These are phyloP conservation scores for Perdita meconis DNA, from an alignment of 2,888 invertebrate genomes.

Conservation along the genomic window DNA sequence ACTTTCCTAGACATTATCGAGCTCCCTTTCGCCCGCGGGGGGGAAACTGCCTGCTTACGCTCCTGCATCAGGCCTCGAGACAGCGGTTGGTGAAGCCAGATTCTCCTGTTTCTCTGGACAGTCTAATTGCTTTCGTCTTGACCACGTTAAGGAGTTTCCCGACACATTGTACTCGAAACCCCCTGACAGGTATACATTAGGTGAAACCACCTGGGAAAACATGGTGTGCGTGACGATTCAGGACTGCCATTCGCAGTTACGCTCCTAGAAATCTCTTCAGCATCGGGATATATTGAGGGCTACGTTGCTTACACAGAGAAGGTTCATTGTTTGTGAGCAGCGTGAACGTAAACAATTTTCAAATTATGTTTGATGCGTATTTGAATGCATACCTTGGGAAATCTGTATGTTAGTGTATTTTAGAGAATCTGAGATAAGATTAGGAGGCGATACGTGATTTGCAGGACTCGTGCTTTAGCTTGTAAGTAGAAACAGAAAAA, in stretches of 20 bases:
- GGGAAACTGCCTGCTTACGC: slow-evolving; percentile 29
- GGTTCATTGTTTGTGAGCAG: not conserved
- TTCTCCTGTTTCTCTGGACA: slow-evolving; percentile 39
- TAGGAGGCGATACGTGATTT: not conserved
- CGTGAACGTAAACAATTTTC: not conserved
- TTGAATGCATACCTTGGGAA: slow-evolving; percentile 1
- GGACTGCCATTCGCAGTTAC: not conserved
- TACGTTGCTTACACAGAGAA: not conserved
- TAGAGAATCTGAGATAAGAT: not conserved
- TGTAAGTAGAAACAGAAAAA: not conserved
- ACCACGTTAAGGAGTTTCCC: slow-evolving; percentile 42
- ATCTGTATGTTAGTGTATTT: not conserved
- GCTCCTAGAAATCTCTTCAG: not conserved
- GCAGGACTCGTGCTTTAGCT: not conserved
- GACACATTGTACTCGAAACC: slow-evolving; percentile 18
- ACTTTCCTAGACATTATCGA: slow-evolving; percentile 81
- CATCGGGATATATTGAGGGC: not conserved
- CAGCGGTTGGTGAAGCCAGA: slow-evolving; percentile 20
- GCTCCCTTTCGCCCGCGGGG: slow-evolving; percentile 41
- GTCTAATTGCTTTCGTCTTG: slow-evolving; percentile 62
- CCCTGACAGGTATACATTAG: slow-evolving; percentile 32
- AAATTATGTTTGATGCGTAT: not conserved
- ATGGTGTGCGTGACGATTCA: not conserved
- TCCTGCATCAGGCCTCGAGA: slow-evolving; percentile 30
- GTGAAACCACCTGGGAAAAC: slow-evolving; percentile 18